Evolutionary conservation across 2,888 invertebrate species (phyloP).

Genomic region (Phyllotreta striolata): DNA sequence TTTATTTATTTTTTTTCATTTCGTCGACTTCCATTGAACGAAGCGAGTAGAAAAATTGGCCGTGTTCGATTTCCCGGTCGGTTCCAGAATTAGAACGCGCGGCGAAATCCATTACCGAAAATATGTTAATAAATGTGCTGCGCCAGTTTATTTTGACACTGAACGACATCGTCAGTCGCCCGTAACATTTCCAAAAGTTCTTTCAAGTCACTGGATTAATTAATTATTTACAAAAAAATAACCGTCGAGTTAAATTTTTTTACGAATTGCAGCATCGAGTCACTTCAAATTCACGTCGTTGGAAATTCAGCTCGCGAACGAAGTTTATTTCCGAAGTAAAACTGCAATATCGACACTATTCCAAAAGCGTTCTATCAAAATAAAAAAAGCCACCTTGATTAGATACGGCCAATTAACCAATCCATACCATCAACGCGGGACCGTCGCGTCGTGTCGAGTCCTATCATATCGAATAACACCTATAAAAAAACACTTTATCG

Average conservation of each 20-base stretch:
- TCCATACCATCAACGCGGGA: constrained; percentile 4
- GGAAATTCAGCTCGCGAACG: neutral
- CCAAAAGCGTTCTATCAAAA: neutral
- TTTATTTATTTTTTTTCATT: constrained; percentile 23
- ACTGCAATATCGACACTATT: constrained; percentile 1
- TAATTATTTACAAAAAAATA: too few relatives aligned
- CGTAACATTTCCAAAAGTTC: constrained; percentile 30
- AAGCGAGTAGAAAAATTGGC: constrained; percentile 24
- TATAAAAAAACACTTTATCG: constrained; percentile 24
- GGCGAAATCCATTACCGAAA: constrained; percentile 31
- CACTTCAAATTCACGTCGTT: too few relatives aligned
- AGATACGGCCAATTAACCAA: constrained; percentile 11
- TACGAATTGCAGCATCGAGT: too few relatives aligned
- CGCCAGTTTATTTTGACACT: constrained; percentile 27
- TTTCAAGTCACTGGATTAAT: constrained; percentile 14
- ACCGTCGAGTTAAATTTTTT: too few relatives aligned
- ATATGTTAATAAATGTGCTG: constrained; percentile 30
- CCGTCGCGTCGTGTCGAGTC: constrained; percentile 6
- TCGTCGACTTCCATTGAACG: constrained; percentile 22
- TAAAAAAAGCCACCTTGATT: constrained; percentile 4
- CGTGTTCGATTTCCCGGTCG: constrained; percentile 5
- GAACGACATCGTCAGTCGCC: constrained; percentile 20
- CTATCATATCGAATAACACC: constrained; percentile 25
- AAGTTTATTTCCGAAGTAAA: neutral
- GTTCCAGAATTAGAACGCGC: constrained; percentile 24